Base-by-base conservation (phyloP, 1,140 invertebrate species). In the Oedothorax gibbosus region DNA sequence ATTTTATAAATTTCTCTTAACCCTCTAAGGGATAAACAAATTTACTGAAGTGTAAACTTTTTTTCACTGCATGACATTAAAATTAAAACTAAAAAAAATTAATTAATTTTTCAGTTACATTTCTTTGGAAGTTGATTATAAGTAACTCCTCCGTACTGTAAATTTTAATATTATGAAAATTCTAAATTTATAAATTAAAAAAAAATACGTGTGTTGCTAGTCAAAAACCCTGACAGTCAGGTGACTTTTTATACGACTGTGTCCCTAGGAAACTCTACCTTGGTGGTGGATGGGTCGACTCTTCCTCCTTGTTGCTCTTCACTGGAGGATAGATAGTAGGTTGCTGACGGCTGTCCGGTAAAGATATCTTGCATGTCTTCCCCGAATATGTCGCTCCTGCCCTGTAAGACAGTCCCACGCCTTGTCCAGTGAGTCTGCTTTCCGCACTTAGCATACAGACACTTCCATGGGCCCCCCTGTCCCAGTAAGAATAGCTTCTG, bases 401-500 rank as follows among this genome's bases (percentile, higher is more conserved):
- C 64, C 88, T 86, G 64, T 88, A 88, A 87, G 90, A 88, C 86
- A 91, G 89, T 11, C 90, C 89, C 35, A 88, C 88, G 21, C 88
- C 88, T 35, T 89, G 89, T n/a, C 88, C 89, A 18, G 88, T 89
- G 20, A 86, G 87, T 35, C 88, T 87, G 57, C 88, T 91, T 79
- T 91, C 90, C 35, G 89, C 88, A 86, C 90, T 91, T 57, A 91
- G 86, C 54, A 91, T 88, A 80, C 90, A 91, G 35, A 89, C 84
- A 10, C 86, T 87, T 51, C 85, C 87, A n/a, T 72, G 72, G 9
- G 75, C 87, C 21, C 82, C 87, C 51, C 83, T 65, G 72, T 88
- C 87, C 57, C 91, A 85, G 86, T 91, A 91, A 12, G 91, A 90
- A 87, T 90, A 92, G 11, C 91, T 90, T 60, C 91, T 87, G 85